phyloP scores from a whole-genome alignment of 2,888 invertebrate species.

The Osmoderma eremita region DNA sequence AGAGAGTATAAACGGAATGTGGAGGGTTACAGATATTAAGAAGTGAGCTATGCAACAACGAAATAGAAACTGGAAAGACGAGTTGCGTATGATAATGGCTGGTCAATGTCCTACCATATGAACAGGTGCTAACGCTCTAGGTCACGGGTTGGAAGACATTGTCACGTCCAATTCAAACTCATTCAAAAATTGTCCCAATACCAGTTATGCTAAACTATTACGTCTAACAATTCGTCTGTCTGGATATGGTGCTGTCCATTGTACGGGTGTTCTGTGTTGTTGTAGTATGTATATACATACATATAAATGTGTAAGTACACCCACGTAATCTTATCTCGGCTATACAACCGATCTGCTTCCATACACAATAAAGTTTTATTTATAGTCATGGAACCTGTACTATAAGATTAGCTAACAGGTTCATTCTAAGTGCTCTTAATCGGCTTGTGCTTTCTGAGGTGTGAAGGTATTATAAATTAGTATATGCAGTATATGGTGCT shows the following conservation, averaged over 20 bases:
- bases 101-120: constrained; percentile 61
- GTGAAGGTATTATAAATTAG: constrained; percentile 7
- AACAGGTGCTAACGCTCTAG: constrained; percentile 61
- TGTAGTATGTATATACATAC: constrained; percentile 3
- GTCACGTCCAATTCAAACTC: constrained; percentile 45
- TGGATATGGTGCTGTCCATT: constrained; percentile 33
- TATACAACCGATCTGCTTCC: constrained; percentile 21
- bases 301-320: constrained; percentile 29
- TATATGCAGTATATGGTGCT: neutral
- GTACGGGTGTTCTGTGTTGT: constrained; percentile 7
- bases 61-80: constrained; percentile 63
- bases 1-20: constrained; percentile 42
- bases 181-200: constrained; percentile 49
- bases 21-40: constrained; percentile 42
- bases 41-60: constrained; percentile 51
- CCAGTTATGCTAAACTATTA: constrained; percentile 49
- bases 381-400: constrained; percentile 18
- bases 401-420: constrained; percentile 31
- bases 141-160: constrained; percentile 52
- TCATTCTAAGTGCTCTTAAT: constrained; percentile 14
- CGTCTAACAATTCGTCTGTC: constrained; percentile 42
- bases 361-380: constrained; percentile 36
- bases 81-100: constrained; percentile 62
- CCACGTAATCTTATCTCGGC: constrained; percentile 33
- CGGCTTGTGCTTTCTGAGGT: constrained; percentile 10